Percentiles rank a stretch among this genome's conserved stretches.
Conservation (phyloP, 2,113 vertebrate species). For the Gymnarchus niloticus region DNA sequence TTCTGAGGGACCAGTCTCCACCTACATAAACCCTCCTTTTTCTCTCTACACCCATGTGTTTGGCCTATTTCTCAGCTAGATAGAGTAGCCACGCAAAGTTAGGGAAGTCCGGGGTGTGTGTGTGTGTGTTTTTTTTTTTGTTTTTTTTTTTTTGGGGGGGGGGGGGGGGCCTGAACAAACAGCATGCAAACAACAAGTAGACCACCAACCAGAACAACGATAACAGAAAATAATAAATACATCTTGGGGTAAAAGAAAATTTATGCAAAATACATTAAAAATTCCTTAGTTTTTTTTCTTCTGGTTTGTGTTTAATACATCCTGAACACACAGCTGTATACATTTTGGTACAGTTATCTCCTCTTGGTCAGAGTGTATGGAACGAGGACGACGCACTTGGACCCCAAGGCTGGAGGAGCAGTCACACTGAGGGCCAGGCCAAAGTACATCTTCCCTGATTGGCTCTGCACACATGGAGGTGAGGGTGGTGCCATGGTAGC, state of each 20-base stretch:
- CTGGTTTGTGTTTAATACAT: constrained; percentile 61
- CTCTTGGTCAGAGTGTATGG: constrained; percentile 5
- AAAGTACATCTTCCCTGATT: constrained; percentile 25
- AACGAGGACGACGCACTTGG: neutral
- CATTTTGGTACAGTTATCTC: constrained; percentile 65
- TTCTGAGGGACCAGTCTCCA: neutral
- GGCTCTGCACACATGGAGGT: constrained; percentile 6
- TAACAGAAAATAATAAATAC: constrained; percentile 67
- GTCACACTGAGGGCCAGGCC: neutral
- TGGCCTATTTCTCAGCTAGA: neutral
- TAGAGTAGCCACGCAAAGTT: neutral
- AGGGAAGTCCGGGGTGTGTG: neutral
- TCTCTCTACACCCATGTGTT: neutral
- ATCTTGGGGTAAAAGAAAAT: constrained; percentile 61
- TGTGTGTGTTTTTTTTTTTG: too few species aligned
- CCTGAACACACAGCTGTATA: constrained; percentile 65
- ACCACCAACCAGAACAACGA: constrained; percentile 42
- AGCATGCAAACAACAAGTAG: constrained; percentile 60
- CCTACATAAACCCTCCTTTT: too few species aligned
- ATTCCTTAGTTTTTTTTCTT: constrained; percentile 60
- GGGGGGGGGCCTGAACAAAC: constrained; percentile 28
- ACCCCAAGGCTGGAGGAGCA: neutral
- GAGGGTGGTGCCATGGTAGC: neutral
- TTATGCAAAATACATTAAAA: constrained; percentile 54
- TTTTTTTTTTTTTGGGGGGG: too few species aligned